Evolutionary conservation across 2,797 vertebrate species (phyloP), one percentile per base, ranked within the genome.

Genomic region (Manis javanica): DNA sequence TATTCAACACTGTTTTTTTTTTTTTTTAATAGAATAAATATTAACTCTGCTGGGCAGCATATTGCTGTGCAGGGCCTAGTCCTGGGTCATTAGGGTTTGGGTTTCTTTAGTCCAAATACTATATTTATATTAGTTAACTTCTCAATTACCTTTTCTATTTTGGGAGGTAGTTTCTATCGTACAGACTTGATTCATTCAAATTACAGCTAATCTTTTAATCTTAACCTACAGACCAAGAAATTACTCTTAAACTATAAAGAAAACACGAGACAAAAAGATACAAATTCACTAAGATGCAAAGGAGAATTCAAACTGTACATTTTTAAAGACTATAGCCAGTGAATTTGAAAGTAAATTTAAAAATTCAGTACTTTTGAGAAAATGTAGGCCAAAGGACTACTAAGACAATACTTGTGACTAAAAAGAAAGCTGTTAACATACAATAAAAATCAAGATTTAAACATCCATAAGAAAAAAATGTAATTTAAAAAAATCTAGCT

Each of bases 21-120:
- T 42, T 9, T 42, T 42, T 42, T 42, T 42, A 42, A 94, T 29
- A 95, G 23, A 95, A 72, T 88, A 97, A 95, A 87, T 42, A 96
- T 68, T 63, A 91, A 51, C 29, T 13, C 37, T 83, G 39, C 61
- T 66, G 55, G 61, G 46, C 18, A 83, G 72, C 29, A 87, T 72
- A 61, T 57, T 94, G 69, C 71, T 72, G 29, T 72, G 14, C 26
- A 51, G 11, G 42, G 24, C 51, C 64, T 83, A 34, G 29, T 29
- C 59, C 53, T 55, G 55, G 59, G 59, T 88, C 15, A 77, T 34
- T 49, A 59, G 66, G 21, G 21, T 85, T 86, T 68, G 9, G 1
- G 4, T 88, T 96, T 94, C 87, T 88, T 75, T 39, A 34, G 29
- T 86, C 55, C 57, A 95, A 71, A 72, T 55, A 75, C 68, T 92